Evolutionary conservation across 2,888 invertebrate species (phyloP).

Genomic region (Phorcus lineatus): DNA sequence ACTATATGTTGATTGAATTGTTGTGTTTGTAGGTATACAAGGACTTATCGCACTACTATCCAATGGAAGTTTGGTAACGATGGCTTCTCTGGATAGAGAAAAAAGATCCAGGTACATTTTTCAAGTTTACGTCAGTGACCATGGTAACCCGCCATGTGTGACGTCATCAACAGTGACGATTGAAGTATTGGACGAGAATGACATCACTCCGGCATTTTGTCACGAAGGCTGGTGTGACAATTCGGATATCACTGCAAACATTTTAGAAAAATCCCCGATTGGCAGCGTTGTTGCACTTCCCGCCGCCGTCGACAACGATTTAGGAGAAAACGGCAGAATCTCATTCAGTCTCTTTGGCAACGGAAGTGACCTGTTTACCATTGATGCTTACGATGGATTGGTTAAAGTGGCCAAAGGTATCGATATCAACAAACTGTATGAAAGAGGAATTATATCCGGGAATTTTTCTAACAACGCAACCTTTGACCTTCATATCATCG

Average conservation of each 20-base stretch:
- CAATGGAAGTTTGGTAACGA: neutral
- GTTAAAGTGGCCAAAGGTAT: conserved; percentile 32
- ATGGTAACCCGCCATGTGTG: conserved; percentile 34
- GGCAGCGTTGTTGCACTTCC: conserved; percentile 40
- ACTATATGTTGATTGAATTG: no score
- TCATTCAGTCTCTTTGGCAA: conserved; percentile 12
- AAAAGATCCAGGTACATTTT: conserved; percentile 35
- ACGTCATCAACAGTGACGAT: conserved; percentile 34
- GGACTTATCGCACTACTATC: neutral
- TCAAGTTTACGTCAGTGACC: conserved; percentile 42
- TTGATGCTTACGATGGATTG: conserved; percentile 32
- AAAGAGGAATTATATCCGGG: neutral
- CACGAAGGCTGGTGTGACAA: conserved; percentile 26
- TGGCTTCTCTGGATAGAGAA: conserved; percentile 29
- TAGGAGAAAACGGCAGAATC: conserved; percentile 32
- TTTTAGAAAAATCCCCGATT: conserved; percentile 45
- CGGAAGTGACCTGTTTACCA: conserved; percentile 25
- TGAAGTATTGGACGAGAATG: conserved; percentile 33
- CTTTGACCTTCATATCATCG: conserved; percentile 5
- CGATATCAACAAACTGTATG: conserved; percentile 33
- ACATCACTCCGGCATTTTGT: conserved; percentile 42
- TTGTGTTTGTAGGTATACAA: neutral
- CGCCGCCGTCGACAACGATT: conserved; percentile 38
- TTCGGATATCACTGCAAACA: conserved; percentile 27
- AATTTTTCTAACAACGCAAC: neutral